These are phyloP conservation scores for Calliopsis andreniformis DNA, from an alignment of 1,140 invertebrate genomes.

Conservation along the genomic window DNA sequence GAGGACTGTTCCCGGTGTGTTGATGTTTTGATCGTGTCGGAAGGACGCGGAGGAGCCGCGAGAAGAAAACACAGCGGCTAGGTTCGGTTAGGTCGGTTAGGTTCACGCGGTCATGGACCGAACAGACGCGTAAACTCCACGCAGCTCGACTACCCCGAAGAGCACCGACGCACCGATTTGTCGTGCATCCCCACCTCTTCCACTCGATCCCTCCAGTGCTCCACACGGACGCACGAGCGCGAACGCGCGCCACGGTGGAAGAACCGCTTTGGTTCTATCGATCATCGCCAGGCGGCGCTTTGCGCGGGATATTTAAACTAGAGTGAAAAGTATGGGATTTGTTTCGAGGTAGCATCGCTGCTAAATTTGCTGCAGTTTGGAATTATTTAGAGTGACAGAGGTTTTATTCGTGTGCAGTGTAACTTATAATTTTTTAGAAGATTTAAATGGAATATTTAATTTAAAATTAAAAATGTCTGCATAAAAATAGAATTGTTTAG, in stretches of 20 bases:
- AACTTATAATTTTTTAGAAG: no score
- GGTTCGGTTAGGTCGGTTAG: not conserved
- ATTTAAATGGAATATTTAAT: no score
- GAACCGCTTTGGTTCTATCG: conserved; percentile 2
- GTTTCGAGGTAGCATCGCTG: no score
- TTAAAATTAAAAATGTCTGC: no score
- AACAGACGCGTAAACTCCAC: not conserved
- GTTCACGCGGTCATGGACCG: not conserved
- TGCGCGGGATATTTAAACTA: not conserved
- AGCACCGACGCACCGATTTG: conserved; percentile 28
- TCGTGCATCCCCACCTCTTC: not conserved
- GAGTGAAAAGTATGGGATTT: no score
- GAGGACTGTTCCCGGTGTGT: not conserved
- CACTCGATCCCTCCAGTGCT: not conserved
- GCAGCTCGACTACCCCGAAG: conserved; percentile 6
- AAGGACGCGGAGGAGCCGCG: not conserved
- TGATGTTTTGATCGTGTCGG: no score
- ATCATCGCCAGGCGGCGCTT: conserved; percentile 17
- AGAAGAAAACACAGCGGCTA: not conserved
- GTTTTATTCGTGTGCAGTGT: no score
- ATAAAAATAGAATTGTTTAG: no score
- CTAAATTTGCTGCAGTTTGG: no score
- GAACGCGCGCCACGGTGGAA: not conserved
- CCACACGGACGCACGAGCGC: not conserved
- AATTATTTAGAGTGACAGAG: no score